Conservation (phyloP, 2,113 vertebrate species). For the Pseudolaguvia tuberculata region DNA sequence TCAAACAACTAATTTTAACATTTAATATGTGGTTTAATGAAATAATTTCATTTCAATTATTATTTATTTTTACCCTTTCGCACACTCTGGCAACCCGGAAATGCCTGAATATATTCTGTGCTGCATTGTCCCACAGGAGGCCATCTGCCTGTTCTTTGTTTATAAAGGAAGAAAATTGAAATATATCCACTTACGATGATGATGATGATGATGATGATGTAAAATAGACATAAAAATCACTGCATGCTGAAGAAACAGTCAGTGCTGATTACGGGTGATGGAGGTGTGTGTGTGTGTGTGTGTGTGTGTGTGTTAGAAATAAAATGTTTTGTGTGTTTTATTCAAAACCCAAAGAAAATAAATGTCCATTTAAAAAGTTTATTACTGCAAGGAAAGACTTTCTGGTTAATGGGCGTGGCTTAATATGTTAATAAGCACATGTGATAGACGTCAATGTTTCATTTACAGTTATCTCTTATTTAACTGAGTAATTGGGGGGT, state of each 20-base stretch:
- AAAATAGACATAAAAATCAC: neutral
- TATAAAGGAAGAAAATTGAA: slow-evolving; percentile 16
- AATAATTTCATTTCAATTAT: neutral
- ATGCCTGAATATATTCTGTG: slow-evolving; percentile 52
- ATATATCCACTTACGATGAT: neutral
- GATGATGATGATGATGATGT: too few species aligned
- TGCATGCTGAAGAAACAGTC: neutral
- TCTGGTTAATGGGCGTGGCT: neutral
- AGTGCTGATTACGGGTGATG: neutral
- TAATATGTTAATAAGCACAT: too few species aligned
- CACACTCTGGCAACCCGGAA: slow-evolving; percentile 65
- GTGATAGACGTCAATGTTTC: too few species aligned
- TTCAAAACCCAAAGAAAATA: neutral
- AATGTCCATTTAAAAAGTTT: neutral
- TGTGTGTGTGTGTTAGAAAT: neutral
- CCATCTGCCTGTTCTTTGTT: slow-evolving; percentile 59
- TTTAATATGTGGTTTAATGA: too few species aligned
- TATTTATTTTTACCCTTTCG: neutral
- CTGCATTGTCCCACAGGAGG: slow-evolving; percentile 50
- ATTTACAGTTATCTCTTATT: too few species aligned
- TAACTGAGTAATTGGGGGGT: too few species aligned
- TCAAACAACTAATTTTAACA: neutral
- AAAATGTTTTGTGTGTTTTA: too few species aligned
- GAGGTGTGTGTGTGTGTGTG: neutral
- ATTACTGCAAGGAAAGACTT: neutral